Base-by-base conservation (phyloP, 2,797 vertebrate species). In the Hyperoplus lanceolatus region DNA sequence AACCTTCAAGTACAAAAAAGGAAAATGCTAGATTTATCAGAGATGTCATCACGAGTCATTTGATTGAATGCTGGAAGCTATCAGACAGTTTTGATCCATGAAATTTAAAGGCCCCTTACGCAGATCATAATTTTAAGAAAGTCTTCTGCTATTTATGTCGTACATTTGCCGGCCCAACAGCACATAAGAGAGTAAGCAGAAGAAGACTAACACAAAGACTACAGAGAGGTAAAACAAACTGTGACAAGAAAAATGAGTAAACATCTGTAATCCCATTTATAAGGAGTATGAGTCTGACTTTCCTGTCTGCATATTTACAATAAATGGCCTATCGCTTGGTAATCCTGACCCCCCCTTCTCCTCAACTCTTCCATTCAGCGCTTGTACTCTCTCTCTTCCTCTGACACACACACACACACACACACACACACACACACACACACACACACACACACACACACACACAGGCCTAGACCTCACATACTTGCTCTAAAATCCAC, bases 231-330 rank as follows among this genome's bases (percentile, higher is more conserved):
- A 54, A 75, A 73, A 67, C 14, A 43, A 73, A 67, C 14, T 41
- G 60, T 67, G 62, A 66, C 8, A 70, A 73, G 66, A 65, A 75
- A 70, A 73, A 79, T 11, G 48, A 82, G 60, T 68, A 54, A 79
- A 88, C 92, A 94, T 93, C 90, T 94, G 93, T 81, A 86, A 46
- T 77, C 21, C 42, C 70, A 79, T 72, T 91, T 41, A 72, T 13
- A 59, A 83, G 78, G 80, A 81, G 74, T 78, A 80, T 79, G 91
- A 85, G 65, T 62, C 69, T 75, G 50, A 67, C 69, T 90, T 85
- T 85, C 59, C 11, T 89, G 84, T 90, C 75, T 72, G 49, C 75
- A 62, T 60, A 49, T 86, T 86, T 80, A 82, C 73, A 93, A 90
- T 87, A 83, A 79, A 81, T 84, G 73, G 55, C 51, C 56, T 62